Base-by-base conservation (phyloP, 2,888 invertebrate genomes). In the Nephrocerus scutellatus region DNA sequence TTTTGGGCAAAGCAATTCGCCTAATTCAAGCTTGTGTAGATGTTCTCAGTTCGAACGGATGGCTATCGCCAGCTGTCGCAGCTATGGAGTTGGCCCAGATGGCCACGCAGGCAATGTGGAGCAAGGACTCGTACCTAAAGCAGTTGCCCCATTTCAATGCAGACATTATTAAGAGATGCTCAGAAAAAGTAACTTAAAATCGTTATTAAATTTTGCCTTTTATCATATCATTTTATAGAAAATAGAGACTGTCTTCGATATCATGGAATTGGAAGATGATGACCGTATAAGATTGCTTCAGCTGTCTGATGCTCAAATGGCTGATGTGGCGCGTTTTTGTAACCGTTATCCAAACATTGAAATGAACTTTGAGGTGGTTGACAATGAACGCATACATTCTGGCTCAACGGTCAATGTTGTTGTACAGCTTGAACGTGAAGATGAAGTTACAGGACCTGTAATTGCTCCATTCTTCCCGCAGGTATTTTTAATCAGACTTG, bases 81-180 rank as follows among this genome's bases (percentile, higher is more conserved):
- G 96, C 97, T 56, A 99, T 99, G 98, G 98, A 98, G 70, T 73
- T 99, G 57, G 93, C 97, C 0, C 98, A 98, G 72, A 99, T 98
- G 97, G 89, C 92, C 3, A 98, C 98, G 0, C 98, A 99, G 70
- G 97, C 97, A 8, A 95, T 98, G 95, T 98, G 97, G 95, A 91
- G 88, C 57, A 96, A 95, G 68, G 98, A 98, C 71, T 91, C 93
- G 0, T 95, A 96, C 62, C 75, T 99, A 45, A 84, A 95, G 46
- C 98, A 99, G 62, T 70, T 99, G 62, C 98, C 98, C 3, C 96
- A 98, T 71, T 97, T 97, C 67, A 84, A 79, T 4, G 62, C 74
- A 0, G 96, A 93, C 0, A 81, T 91, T 39, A 83, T 97, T 49
- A 88, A 90, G 59, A 74, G 92, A 6, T 95, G 95, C 61, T 77